Evolutionary conservation across 2,888 invertebrate species (phyloP), one percentile per base, ranked within the genome.

Genomic region (Cylindroiulus punctatus): DNA sequence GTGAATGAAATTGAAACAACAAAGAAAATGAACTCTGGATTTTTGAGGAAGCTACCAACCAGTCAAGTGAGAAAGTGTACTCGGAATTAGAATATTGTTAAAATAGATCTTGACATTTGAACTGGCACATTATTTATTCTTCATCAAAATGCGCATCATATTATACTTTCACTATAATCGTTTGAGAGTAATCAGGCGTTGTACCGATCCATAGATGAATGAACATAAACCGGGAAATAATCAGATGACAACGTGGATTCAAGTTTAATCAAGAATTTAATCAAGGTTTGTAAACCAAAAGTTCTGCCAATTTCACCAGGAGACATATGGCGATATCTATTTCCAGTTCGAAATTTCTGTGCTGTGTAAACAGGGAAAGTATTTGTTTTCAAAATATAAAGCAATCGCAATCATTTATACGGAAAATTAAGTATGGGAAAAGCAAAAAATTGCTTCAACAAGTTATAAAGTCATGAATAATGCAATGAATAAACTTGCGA

Each of bases 241-340:
- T 76, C 76, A 76, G 30, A 14, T 30, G 14, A 30, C 26, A 30
- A 12, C 1, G 1, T 44, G 12, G 76, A 76, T 76, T 76, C 26
- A 22, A 76, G 12, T 76, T 76, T 76, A 76, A 76, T 76, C 76
- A 76, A 76, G 76, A 30, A 76, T 76, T 76, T 76, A 76, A 76
- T 76, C 76, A 76, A 76, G 76, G 52, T 76, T 76, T 76, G 10
- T 10, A 30, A 30, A 17, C 14, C 76, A 30, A 76, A 76, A 76
- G 30, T 76, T 76, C 76, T 30, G 76, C 76, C 76, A 14, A 14
- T 76, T 76, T 76, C 30, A 76, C 30, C 30, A 76, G 14, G 57
- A 76, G 30, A 76, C 76, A 76, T 76, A 76, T 76, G 76, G 76
- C 76, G 76, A 76, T 76, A 76, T 76, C 30, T 30, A 22, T 8